phyloP scores from a whole-genome alignment of 2,797 vertebrate species.

The Brachyrhaphis roseni region DNA sequence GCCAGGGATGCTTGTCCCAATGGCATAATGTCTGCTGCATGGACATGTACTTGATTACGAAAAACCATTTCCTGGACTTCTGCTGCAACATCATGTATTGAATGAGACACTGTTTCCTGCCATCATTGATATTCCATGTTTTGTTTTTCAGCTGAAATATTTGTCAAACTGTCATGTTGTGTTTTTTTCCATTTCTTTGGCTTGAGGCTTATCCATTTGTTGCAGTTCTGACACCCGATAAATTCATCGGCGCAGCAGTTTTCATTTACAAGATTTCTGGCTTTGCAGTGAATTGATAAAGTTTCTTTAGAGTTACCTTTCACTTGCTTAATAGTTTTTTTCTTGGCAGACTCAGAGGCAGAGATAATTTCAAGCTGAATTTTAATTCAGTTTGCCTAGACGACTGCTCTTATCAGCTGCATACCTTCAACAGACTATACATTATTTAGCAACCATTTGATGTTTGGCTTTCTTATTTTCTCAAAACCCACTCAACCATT shows the following conservation, averaged over 20 bases:
- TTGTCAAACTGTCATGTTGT: constrained; percentile 42
- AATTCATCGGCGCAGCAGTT: constrained; percentile 43
- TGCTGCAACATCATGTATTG: constrained; percentile 16
- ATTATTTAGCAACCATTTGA: constrained; percentile 22
- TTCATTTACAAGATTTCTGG: constrained; percentile 28
- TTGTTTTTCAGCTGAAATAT: constrained; percentile 38
- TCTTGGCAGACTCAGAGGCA: constrained; percentile 4
- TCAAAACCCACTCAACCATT: neutral
- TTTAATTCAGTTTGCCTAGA: constrained; percentile 15
- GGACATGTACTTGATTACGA: constrained; percentile 24
- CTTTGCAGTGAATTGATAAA: constrained; percentile 21
- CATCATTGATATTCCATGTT: constrained; percentile 30
- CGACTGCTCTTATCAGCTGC: constrained; percentile 14
- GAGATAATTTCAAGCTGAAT: constrained; percentile 4
- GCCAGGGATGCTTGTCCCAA: constrained; percentile 16
- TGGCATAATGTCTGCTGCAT: constrained; percentile 29
- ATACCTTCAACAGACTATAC: neutral
- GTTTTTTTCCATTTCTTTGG: neutral
- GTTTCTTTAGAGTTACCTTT: constrained; percentile 17
- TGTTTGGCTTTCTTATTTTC: constrained; percentile 22
- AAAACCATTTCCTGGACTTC: constrained; percentile 39
- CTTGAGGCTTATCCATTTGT: constrained; percentile 43
- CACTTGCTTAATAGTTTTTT: neutral
- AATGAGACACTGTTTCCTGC: constrained; percentile 26
- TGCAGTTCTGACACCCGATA: constrained; percentile 37